Evolutionary conservation across 2,797 vertebrate genomes (phyloP).

Genomic region (Philypnodon macrostomus): DNA sequence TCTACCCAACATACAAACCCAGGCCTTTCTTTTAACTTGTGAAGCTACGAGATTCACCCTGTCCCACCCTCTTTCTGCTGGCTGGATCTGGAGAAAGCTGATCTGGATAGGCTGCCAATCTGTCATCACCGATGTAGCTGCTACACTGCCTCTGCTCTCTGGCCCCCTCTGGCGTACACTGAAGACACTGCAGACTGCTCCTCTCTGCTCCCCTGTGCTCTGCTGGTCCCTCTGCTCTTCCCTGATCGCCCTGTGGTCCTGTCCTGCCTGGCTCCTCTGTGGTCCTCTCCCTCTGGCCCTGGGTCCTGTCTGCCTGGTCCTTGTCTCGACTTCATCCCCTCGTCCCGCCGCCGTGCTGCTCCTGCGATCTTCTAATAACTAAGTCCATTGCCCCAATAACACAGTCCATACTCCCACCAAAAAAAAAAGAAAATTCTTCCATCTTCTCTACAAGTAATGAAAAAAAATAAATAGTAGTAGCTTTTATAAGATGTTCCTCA

Average conservation of each 20-base stretch:
- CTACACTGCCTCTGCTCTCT: constrained; percentile 71
- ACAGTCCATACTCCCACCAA: constrained; percentile 46
- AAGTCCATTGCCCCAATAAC: constrained; percentile 62
- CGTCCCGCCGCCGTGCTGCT: constrained; percentile 36
- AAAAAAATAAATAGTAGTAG: too few species aligned
- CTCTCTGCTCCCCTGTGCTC: too few species aligned
- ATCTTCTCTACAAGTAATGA: constrained; percentile 19
- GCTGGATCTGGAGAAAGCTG: constrained; percentile 52
- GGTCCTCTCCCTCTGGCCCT: constrained; percentile 45
- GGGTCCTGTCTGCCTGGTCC: constrained; percentile 55
- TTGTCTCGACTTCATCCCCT: constrained; percentile 35
- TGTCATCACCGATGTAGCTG: constrained; percentile 51
- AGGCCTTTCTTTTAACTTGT: constrained; percentile 49
- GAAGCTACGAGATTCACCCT: constrained; percentile 64
- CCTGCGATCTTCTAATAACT: constrained; percentile 58
- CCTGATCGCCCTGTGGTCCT: constrained; percentile 40
- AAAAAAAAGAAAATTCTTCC: constrained; percentile 29
- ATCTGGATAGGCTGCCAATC: constrained; percentile 49
- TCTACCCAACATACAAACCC: constrained; percentile 83
- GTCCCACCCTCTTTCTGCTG: constrained; percentile 65
- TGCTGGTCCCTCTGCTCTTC: constrained; percentile 36
- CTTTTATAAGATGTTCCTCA: too few species aligned
- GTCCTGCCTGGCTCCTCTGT: constrained; percentile 42
- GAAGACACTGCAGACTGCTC: constrained; percentile 35
- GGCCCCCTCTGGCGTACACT: constrained; percentile 67